Evolutionary conservation across 2,888 invertebrate genomes (phyloP), one percentile per base, ranked within the genome.

Genomic region (Pilophorus perplexus): DNA sequence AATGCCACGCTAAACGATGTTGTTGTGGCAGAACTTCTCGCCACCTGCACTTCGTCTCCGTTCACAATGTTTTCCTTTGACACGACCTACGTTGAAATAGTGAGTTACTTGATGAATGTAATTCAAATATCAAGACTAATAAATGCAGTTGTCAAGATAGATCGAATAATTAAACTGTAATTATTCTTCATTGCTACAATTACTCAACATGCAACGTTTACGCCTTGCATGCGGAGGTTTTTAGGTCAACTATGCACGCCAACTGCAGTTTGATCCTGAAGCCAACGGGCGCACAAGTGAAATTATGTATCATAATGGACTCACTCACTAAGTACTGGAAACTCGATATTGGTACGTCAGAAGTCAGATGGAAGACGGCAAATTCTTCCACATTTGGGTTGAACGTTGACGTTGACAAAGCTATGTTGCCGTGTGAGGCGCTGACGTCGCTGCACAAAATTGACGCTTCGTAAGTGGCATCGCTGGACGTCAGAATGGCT

Each of bases 321-420:
- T 65, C 62, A 72, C 75, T 74, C 74, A 81, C 81, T 76, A 81
- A 74, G 72, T 80, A 82, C 71, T 78, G 77, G 69, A 82, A 79
- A 52, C 75, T 74, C n/a, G 79, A 77, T 12, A 80, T 75, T 72
- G 75, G 76, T 69, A 79, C 79, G 71, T 80, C 81, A 1, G 79
- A 75, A 66, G 77, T 76, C 12, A 82, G 78, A 70, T 82, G 81
- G 71, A 83, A 79, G 8, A 82, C 77, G 71, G 80, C 81, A 75
- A 79, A 83, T 70, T 81, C 79, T 64, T 80, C 80, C n/a, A 64
- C 40, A n/a, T 27, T 16, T 6, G 69, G 67, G n/a, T 23, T 22
- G 22, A 65, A 65, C 25, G 64, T 65, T 27, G 54, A 65, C 12
- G 55, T 25, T 23, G 16, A 38, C 40, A 64, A 16, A 10, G 54